These are phyloP conservation scores for Dryobota labecula DNA, from an alignment of 2,888 invertebrate species.

Conservation along the genomic window DNA sequence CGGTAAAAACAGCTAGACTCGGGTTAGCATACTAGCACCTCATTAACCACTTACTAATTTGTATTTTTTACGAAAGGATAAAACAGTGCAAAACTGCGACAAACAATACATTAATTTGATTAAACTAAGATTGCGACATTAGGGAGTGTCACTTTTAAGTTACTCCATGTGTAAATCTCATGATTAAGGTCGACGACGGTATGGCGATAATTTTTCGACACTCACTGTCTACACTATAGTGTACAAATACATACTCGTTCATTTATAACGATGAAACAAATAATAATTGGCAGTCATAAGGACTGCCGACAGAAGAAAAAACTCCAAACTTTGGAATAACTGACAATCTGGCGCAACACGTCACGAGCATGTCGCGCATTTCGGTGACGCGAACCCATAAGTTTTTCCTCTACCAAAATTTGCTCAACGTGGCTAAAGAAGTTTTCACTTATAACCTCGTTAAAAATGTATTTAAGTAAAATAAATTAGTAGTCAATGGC, in stretches of 20 bases:
- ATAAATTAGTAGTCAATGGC: not conserved
- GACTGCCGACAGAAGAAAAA: no score
- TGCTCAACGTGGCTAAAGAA: no score
- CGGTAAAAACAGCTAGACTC: no score
- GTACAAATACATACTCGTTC: not conserved
- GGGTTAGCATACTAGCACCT: not conserved
- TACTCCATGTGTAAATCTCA: not conserved
- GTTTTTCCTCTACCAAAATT: no score
- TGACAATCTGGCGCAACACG: no score
- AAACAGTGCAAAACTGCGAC: not conserved
- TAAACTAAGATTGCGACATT: not conserved
- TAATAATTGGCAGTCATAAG: no score
- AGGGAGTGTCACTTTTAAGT: not conserved
- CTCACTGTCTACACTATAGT: not conserved
- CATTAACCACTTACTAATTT: not conserved
- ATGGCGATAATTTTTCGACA: no score
- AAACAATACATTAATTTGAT: not conserved
- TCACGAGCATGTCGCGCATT: no score
- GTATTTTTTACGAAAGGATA: not conserved
- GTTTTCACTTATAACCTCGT: no score
- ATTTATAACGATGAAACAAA: not conserved
- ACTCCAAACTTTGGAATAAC: no score
- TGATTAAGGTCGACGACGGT: not conserved
- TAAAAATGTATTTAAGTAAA: not conserved
- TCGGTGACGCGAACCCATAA: no score